Conservation (phyloP, 2,888 invertebrate genomes). For the Malthinus flaveolus region DNA sequence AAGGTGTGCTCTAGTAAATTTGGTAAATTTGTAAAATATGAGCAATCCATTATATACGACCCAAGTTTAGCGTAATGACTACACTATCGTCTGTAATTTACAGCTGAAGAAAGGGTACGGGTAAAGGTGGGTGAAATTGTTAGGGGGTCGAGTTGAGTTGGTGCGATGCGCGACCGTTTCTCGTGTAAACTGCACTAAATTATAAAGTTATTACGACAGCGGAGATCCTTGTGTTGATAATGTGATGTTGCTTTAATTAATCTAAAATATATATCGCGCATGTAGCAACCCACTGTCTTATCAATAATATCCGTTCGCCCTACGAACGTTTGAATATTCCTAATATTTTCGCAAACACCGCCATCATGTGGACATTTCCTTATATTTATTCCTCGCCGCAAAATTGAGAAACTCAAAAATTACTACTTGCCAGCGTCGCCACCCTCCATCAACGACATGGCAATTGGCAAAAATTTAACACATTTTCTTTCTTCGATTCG, state of each 20-base stretch:
- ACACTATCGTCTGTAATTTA: constrained; percentile 49
- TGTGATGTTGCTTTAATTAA: constrained; percentile 58
- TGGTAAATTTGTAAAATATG: constrained; percentile 47
- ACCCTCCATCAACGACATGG: no score
- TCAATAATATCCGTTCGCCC: constrained; percentile 35
- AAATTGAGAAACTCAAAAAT: neutral
- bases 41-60: constrained; percentile 52
- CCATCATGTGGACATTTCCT: constrained; percentile 15
- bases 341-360: constrained; percentile 21
- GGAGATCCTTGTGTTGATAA: constrained; percentile 57
- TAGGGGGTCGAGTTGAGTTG: constrained; percentile 36
- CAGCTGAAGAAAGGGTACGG: constrained; percentile 39
- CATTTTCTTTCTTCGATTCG: no score
- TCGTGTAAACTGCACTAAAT: constrained; percentile 56
- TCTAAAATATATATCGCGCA: constrained; percentile 56
- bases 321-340: constrained; percentile 20
- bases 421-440: neutral
- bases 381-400: neutral
- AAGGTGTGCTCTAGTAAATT: constrained; percentile 40
- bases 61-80: constrained; percentile 44
- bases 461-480: no score
- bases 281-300: constrained; percentile 40
- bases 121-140: constrained; percentile 30
- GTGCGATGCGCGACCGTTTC: constrained; percentile 41
- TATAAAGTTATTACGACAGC: constrained; percentile 59